phyloP scores from a whole-genome alignment of 30 jellyfish, hydroid and myxozoan species.

The Aurelia coerulea region DNA sequence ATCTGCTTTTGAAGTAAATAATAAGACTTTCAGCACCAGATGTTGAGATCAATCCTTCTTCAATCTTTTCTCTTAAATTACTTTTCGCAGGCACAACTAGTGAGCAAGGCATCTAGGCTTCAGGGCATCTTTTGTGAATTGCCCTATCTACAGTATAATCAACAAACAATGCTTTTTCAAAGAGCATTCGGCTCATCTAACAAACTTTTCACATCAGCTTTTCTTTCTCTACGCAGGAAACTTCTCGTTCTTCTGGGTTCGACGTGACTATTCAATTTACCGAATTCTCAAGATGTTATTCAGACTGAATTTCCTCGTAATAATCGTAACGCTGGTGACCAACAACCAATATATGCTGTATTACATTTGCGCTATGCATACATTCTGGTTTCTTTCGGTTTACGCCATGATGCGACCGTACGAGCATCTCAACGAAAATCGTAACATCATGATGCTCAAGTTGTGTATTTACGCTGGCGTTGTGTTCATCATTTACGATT shows the following conservation, averaged over 20 bases:
- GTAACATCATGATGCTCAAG: conserved; percentile 70
- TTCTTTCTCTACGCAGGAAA: conserved; percentile 67
- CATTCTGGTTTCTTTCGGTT: conserved; percentile 94
- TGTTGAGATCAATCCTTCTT: too few relatives aligned
- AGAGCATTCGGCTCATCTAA: too few relatives aligned
- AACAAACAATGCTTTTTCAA: too few relatives aligned
- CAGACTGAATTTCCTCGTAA: conserved; percentile 89
- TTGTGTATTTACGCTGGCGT: conserved; percentile 67
- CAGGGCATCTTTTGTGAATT: too few relatives aligned
- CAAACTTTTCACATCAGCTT: background rate
- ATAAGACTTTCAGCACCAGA: too few relatives aligned
- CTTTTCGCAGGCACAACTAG: too few relatives aligned
- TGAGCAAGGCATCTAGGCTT: too few relatives aligned
- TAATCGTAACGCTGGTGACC: conserved; percentile 63
- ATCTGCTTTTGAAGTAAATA: too few relatives aligned
- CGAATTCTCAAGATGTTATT: conserved; percentile 85
- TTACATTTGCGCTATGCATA: conserved; percentile 98
- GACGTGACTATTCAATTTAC: conserved; percentile 83
- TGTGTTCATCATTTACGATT: conserved; percentile 71
- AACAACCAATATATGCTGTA: conserved; percentile 89
- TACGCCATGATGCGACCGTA: conserved; percentile 99
- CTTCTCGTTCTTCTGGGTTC: conserved; percentile 97
- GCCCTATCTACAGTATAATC: too few relatives aligned
- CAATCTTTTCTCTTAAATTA: too few relatives aligned
- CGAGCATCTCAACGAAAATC: conserved; percentile 80